phyloP scores from a whole-genome alignment of 64 coral and sea anemone species.

The Astreopora myriophthalma region DNA sequence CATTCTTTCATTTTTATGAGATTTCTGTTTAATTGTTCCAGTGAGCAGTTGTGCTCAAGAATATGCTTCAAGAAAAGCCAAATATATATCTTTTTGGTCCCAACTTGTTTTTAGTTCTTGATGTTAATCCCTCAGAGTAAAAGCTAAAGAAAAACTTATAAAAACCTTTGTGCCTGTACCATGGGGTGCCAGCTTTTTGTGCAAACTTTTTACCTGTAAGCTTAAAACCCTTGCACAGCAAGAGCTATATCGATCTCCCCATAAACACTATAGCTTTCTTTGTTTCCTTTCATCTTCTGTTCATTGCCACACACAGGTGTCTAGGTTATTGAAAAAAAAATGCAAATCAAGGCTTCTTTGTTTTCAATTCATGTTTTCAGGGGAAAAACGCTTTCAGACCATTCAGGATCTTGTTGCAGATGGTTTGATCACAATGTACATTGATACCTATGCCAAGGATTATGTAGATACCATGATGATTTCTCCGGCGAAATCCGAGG shows the following conservation, averaged over 20 bases:
- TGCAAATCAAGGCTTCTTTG: neutral
- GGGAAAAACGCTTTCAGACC: slow-evolving; percentile 95
- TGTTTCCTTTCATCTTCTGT: neutral
- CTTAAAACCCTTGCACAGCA: neutral
- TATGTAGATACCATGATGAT: slow-evolving; percentile 97
- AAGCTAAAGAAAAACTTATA: neutral
- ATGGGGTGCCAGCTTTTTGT: neutral
- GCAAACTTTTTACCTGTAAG: neutral
- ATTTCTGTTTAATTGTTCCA: neutral
- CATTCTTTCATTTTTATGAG: neutral
- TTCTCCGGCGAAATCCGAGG: slow-evolving; percentile 48
- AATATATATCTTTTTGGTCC: neutral
- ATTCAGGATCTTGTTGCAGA: slow-evolving; percentile 96
- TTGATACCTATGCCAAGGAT: slow-evolving; percentile 96
- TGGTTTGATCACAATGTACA: slow-evolving; percentile 98
- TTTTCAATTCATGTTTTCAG: slow-evolving; percentile 26
- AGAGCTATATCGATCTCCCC: neutral
- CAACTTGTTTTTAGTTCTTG: neutral
- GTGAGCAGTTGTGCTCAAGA: neutral
- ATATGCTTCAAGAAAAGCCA: neutral
- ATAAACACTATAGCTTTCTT: neutral
- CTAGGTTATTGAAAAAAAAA: neutral
- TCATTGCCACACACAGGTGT: neutral
- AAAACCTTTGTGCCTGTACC: neutral
- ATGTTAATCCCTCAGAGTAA: too few species aligned